Base-by-base conservation (phyloP, 1,140 invertebrate genomes). In the Lucilia cuprina region DNA sequence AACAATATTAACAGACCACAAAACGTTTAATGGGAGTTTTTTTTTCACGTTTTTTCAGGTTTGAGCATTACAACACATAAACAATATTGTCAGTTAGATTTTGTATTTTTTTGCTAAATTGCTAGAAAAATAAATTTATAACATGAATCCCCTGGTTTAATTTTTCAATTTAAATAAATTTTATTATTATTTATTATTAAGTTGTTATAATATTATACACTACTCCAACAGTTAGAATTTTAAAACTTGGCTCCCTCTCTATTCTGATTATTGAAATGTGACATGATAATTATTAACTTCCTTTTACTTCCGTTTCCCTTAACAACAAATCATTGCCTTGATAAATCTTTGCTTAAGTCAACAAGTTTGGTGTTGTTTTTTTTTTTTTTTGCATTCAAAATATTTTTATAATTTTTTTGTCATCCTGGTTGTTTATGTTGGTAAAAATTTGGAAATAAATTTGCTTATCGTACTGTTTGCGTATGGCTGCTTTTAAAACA, bases 301-400 rank as follows among this genome's bases (percentile, higher is more conserved):
- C 60, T 70, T 21, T 70, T 19, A 19, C 17, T 60, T 60, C 50
- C 50, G 50, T 5, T 60, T 60, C 50, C 50, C 50, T 60, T 60
- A 60, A 60, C 50, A 60, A 60, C 50, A 60, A 14, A 60, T 14
- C 50, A 60, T 17, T 70, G 19, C 60, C 17, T 70, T 70, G 60
- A 70, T 70, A 70, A 70, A 70, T 70, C 60, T 70, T 70, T 70
- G 60, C 19, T 70, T 70, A 21, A 21, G n/a, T 70, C 60, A 55
- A 55, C 50, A 55, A 17, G 50, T 55, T 70, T 21, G 13, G 25
- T 30, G 25, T 30, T 70, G 25, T 70, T 70, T 70, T 70, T 0
- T 21, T 30, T 70, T 70, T 70, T 70, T 70, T 70, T 0, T 21
- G 8, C 19, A 8, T 5, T 60, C 5, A 60, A 60, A 60, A 60